These are phyloP conservation scores for Bettongia penicillata DNA, from an alignment of 2,113 vertebrate species.

Conservation along the genomic window DNA sequence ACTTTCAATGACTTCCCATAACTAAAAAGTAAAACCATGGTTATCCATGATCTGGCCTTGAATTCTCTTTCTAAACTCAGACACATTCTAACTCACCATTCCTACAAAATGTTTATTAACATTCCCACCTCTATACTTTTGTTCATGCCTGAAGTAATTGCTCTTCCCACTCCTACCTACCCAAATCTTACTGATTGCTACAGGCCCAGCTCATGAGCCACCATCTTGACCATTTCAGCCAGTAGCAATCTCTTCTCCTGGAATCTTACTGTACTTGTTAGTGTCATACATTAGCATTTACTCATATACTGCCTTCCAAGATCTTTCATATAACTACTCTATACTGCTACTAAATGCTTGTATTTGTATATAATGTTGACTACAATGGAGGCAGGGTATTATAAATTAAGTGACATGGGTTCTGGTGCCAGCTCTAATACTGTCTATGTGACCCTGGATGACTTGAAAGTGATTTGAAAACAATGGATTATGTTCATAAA, in stretches of 20 bases:
- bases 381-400: not conserved
- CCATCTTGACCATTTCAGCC: not conserved
- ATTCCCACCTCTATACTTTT: not conserved
- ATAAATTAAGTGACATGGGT: not conserved
- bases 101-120: not conserved
- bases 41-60: not conserved
- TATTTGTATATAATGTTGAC: not conserved
- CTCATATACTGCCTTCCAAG: not conserved
- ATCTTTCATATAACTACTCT: not conserved
- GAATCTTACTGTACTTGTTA: not conserved
- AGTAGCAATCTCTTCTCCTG: not conserved
- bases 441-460: not conserved
- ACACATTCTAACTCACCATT: not conserved
- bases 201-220: not conserved
- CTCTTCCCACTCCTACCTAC: not conserved
- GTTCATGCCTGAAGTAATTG: not conserved
- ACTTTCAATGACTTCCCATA: not conserved
- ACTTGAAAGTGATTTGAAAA: not conserved
- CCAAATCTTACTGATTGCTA: not conserved
- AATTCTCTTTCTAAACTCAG: not conserved
- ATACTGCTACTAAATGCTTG: not conserved
- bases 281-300: not conserved
- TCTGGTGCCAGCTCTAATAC: not conserved
- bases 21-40: not conserved
- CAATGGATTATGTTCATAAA: too few species aligned